Evolutionary conservation across 2,113 vertebrate genomes (phyloP), one percentile per base, ranked within the genome.

Genomic region (Hydrolagus affinis): DNA sequence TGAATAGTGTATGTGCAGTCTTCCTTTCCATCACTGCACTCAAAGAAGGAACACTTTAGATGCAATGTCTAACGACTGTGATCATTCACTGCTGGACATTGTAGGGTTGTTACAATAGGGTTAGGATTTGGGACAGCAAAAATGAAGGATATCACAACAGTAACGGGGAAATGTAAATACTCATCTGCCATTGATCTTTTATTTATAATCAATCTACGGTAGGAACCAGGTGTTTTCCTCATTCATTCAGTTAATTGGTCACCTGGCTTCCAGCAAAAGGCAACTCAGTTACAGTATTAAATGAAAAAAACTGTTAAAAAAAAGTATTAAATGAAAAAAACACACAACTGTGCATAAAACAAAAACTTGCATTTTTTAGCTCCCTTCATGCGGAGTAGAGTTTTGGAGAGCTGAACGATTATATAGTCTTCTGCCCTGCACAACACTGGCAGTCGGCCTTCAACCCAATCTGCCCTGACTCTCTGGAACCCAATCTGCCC

Each of bases 61-160:
- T 30, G 56, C 32, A 21, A 75, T 69, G 17, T 19, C 56, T 44
- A 75, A 10, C 44, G 32, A 11, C 44, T 11, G 32, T 44, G 17
- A 30, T 75, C 32, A 32, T 15, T 74, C 72, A 75, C 17, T 21
- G 28, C 15, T 32, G 30, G 11, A 15, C 30, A 73, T 73, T 73
- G 25, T 70, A n/a, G 23, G n/a, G 70, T 72, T 72, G 28, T 28
- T 72, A 14, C 72, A 19, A 15, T 25, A 74, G 14, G 19, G 44
- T 17, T 74, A 32, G 44, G 19, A 44, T 74, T 44, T 10, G 3
- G 44, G 6, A 1, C 19, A 32, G 1, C 1, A 74, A 28, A 74
- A 74, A 74, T 74, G 44, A 74, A 74, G 23, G 14, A 30, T 74
- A 74, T 74, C 44, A 74, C 30, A 74, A 74, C 32, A 32, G 15